Evolutionary conservation across 1,140 invertebrate genomes (phyloP), one percentile per base, ranked within the genome.

Genomic region (Orchesella cincta): DNA sequence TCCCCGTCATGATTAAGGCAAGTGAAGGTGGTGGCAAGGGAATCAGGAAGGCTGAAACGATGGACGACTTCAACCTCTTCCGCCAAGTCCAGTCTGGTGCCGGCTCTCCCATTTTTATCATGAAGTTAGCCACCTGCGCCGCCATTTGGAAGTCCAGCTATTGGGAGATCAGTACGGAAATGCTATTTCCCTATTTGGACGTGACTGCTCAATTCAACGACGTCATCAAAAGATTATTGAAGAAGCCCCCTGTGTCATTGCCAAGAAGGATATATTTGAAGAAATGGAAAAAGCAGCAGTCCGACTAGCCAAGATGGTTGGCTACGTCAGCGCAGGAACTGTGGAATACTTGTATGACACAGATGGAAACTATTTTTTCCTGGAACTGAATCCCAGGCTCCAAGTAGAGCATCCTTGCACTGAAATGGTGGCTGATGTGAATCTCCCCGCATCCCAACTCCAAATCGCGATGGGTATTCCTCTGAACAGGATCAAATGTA

Each of bases 361-460:
- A 0, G 87, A 91, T 80, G 93, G 94, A 1, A 90, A 92, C 51
- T 99, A 98, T 85, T 98, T 92, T 86, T 99, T 99, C 88, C 88
- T 99, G 75, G 98, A 99, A 86, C 87, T 99, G 78, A 99, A 99
- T 88, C 98, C 98, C 18, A 89, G 98, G 36, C 89, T 99, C 31
- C 98, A 99, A 88, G 94, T 99, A 16, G 98, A 99, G 86, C 98
- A 99, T 92, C 98, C 98, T 0, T 99, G 98, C 85, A 99, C 98
- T 12, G 98, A 99, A 87, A 99, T 99, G 98, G 92, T 99, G 8
- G 95, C 97, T 1, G 97, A 99, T 86, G 94, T 99, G 0, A 99
- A 99, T 88, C 88, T 99, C 77, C 98, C 98, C 1, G 97, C 98
- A 31, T 94, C 94, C 39, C 98, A 99, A 84, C 86, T 99, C 5